A percentile compares a stretch with the other conserved stretches of the same genome.
Conservation (phyloP, 2,888 invertebrate genomes). For the Drosophila rubida region DNA sequence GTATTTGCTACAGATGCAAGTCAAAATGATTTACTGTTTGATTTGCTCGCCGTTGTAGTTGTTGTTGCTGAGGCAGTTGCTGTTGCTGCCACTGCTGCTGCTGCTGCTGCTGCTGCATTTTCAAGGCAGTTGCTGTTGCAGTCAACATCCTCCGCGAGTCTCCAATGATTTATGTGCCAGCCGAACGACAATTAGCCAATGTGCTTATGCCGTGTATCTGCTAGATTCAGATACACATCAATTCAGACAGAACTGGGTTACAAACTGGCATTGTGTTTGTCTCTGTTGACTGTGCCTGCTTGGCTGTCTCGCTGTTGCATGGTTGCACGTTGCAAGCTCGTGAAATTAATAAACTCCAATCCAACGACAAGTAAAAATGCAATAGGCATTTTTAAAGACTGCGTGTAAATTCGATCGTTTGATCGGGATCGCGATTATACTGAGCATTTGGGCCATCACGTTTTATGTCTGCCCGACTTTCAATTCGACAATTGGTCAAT, state of each 20-base stretch:
- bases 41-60: slow-evolving; percentile 29
- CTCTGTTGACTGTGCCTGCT: not conserved
- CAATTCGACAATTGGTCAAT: slow-evolving; percentile 49
- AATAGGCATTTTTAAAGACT: slow-evolving; percentile 27
- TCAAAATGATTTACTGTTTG: slow-evolving; percentile 73
- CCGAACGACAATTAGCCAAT: slow-evolving; percentile 72
- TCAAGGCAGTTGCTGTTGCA: slow-evolving; percentile 57
- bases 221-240: slow-evolving; percentile 66
- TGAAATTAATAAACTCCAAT: slow-evolving; percentile 63
- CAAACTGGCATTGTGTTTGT: slow-evolving; percentile 18
- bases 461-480: slow-evolving; percentile 41
- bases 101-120: slow-evolving; percentile 32
- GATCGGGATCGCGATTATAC: slow-evolving; percentile 28
- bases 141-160: slow-evolving; percentile 69
- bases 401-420: slow-evolving; percentile 35
- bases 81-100: slow-evolving; percentile 34
- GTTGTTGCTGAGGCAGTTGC: slow-evolving; percentile 5
- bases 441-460: slow-evolving; percentile 70
- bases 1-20: slow-evolving; percentile 69
- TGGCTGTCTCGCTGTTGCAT: not conserved
- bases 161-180: slow-evolving; percentile 68
- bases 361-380: slow-evolving; percentile 33
- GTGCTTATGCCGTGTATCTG: slow-evolving; percentile 58
- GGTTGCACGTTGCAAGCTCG: slow-evolving; percentile 48
- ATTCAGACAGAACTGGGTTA: slow-evolving; percentile 71